Percentiles rank a stretch among this genome's conserved stretches.
These are phyloP conservation scores for Callipepla californica DNA, from an alignment of 2,113 vertebrate species.

Conservation along the genomic window DNA sequence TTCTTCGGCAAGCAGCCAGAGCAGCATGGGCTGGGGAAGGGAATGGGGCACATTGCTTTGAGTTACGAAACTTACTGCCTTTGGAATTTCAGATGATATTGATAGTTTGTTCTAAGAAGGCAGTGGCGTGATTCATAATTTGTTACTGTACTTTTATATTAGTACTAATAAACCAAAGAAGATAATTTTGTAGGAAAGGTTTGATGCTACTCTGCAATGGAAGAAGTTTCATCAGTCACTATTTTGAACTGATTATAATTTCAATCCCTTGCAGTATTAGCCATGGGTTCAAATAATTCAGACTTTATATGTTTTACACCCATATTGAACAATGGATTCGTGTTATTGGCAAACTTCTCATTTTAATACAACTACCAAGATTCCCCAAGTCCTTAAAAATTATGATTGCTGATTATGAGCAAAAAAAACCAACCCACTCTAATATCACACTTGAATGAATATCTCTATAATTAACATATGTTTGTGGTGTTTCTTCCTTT, in stretches of 20 bases:
- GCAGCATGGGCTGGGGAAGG: accelerated
- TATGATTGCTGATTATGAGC: neutral
- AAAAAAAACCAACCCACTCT: accelerated
- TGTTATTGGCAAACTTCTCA: neutral
- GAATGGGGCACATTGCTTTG: neutral
- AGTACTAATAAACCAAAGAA: neutral
- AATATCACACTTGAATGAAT: neutral
- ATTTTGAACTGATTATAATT: neutral
- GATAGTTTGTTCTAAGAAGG: neutral
- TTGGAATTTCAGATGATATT: neutral
- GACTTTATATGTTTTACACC: neutral
- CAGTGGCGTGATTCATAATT: neutral
- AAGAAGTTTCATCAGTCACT: neutral
- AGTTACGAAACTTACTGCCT: neutral
- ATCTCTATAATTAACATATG: neutral
- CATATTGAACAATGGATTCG: neutral
- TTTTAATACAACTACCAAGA: neutral
- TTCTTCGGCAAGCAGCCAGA: neutral
- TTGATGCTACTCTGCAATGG: neutral
- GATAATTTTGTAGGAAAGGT: neutral
- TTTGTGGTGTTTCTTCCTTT: neutral
- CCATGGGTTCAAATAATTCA: neutral
- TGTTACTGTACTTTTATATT: neutral
- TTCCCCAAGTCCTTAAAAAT: neutral
- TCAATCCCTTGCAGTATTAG: neutral